Base-by-base conservation (phyloP, 1,140 invertebrate genomes). In the Drosophila tristis region DNA sequence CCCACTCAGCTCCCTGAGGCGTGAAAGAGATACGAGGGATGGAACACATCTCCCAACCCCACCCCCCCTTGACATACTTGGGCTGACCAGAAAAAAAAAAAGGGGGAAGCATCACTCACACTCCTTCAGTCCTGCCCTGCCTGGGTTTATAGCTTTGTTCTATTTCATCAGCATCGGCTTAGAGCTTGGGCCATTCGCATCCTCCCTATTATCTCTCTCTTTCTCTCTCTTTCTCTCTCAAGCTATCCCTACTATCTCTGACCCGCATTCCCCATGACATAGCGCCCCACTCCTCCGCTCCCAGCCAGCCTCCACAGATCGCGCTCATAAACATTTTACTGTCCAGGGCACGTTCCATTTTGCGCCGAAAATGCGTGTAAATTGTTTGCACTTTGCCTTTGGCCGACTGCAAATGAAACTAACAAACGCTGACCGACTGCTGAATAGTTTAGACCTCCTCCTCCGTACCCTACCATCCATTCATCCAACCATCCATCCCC, bases 381-480 rank as follows among this genome's bases (percentile, higher is more conserved):
- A 87, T 87, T 78, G 78, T 78, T 87, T 86, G 81, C 82, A 80
- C 82, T 87, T 66, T 81, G 81, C 78, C 58, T 65, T 66, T 74
- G 47, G 59, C 59, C 51, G 58, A 76, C 78, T 72, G 60, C 84
- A 87, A 20, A 86, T 74, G 74, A 86, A 86, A 86, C 81, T 78
- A 75, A 87, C 35, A 80, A 87, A 75, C 82, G 74, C 78, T 74
- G 55, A 48, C 61, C 61, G 82, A 86, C 81, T 86, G 20, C 57
- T 81, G 85, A 81, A 86, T 81, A 87, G 81, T 74, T 78, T 59
- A 66, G 44, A 20, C 45, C 53, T 13, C 23, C 11, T 11, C 9
- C 9, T 20, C 20, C 20, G 20, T 20, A 20, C 20, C 20, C 2
- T 20, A 20, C 20, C 20, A 2, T 20, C 20, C 20, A 20, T 20